A percentile compares a stretch with the other conserved stretches of the same genome.
Evolutionary conservation across 2,888 invertebrate genomes (phyloP).

Genomic region (Ennomos erosarius): DNA sequence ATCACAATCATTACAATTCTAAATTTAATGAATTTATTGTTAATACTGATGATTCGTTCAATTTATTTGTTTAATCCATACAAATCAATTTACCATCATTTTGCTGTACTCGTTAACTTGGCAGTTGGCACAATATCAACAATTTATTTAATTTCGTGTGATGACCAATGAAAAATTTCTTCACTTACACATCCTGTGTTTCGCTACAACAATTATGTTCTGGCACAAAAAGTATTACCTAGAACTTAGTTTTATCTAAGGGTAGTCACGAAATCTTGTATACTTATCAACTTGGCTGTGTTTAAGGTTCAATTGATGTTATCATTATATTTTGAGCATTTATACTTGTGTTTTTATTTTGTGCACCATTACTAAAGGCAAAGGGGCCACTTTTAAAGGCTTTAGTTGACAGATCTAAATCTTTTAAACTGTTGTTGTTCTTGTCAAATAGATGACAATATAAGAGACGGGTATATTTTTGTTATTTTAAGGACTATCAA

Average conservation of each 20-base stretch:
- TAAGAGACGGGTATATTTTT: too few species aligned
- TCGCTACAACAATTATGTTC: neutral
- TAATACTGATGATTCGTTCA: conserved; percentile 58
- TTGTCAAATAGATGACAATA: too few species aligned
- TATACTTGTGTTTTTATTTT: conserved; percentile 31
- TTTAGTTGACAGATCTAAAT: too few species aligned
- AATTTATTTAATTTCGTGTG: conserved; percentile 40
- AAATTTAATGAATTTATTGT: conserved; percentile 71
- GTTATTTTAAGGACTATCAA: too few species aligned
- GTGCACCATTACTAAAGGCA: too few species aligned
- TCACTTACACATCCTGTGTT: conserved; percentile 15
- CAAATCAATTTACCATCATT: conserved; percentile 47
- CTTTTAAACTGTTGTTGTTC: too few species aligned
- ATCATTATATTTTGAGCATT: conserved; percentile 54
- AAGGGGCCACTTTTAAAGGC: too few species aligned
- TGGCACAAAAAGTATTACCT: neutral
- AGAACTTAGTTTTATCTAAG: neutral
- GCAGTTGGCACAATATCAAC: conserved; percentile 40
- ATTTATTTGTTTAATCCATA: conserved; percentile 53
- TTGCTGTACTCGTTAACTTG: conserved; percentile 42
- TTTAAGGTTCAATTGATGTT: conserved; percentile 38
- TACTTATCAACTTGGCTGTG: conserved; percentile 32
- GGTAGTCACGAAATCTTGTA: conserved; percentile 19
- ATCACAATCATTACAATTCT: conserved; percentile 61
- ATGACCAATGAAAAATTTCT: conserved; percentile 71